Evolutionary conservation across 2,113 vertebrate genomes (phyloP), one percentile per base, ranked within the genome.

Genomic region (Entelurus aequoreus): DNA sequence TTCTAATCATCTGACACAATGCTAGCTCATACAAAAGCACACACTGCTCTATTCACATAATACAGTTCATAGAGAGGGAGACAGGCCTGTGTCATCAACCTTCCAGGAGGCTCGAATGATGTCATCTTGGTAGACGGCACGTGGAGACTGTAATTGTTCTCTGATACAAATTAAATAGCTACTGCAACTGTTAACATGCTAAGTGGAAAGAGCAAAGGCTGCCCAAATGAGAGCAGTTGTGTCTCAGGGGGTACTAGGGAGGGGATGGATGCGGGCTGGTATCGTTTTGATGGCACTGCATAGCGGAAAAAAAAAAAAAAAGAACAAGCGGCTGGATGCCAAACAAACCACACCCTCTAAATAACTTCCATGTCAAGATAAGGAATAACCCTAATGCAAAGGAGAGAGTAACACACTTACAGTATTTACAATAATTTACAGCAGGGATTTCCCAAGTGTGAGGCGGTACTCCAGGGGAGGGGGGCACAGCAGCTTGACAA

Each of bases 321-420:
- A 2, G 42, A 44, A 42, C 36, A 55, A 55, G 38, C 12, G 38
- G 54, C 8, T 42, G 54, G n/a, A 42, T 42, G n/a, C 54, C 40
- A 57, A 57, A 44, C 13, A 2, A 6, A 44, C 38, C 11, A 38
- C 55, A 46, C 55, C 54, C 55, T 57, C 42, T 12, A 57, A 57
- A 57, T 57, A 42, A 44, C 40, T 57, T 21, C 55, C n/a, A 44
- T 44, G 55, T 42, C 9, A 57, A 44, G 55, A 57, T 57, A 57
- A 44, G 40, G 19, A 57, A 57, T 40, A 57, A 57, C 16, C 6
- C 10, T 21, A 3, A 44, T 44, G 6, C 12, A 57, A 44, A 44
- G 10, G 38, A 56, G 8, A 21, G 3, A 44, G 38, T 10, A 46
- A 46, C 42, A 46, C 42, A 12, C 42, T 11, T 12, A 46, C 42